A percentile compares a stretch with the other conserved stretches of the same genome.
Conservation (phyloP, 2,113 vertebrate species). For the Hippocampus zosterae region DNA sequence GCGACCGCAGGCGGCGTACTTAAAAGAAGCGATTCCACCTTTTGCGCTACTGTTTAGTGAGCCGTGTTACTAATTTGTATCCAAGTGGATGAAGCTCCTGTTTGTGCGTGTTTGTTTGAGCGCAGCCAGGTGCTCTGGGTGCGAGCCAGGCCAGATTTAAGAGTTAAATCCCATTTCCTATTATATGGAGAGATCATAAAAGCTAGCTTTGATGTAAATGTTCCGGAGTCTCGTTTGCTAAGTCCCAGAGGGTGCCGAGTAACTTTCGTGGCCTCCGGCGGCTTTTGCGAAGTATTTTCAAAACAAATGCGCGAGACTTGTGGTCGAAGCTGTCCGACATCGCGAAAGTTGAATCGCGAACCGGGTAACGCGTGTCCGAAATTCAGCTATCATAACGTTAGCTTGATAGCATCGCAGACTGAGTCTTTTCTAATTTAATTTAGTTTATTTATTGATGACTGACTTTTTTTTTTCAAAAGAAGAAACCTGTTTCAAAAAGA, state of each 20-base stretch:
- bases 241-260: slow-evolving; percentile 12
- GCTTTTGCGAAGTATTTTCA: slow-evolving; percentile 27
- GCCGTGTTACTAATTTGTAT: slow-evolving; percentile 63
- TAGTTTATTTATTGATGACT: no score
- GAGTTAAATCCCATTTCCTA: slow-evolving; percentile 64
- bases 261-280: slow-evolving; percentile 44
- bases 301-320: slow-evolving; percentile 15
- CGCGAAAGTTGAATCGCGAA: neutral
- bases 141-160: slow-evolving; percentile 53
- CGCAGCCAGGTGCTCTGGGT: slow-evolving; percentile 64
- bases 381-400: no score
- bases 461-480: no score
- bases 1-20: slow-evolving; percentile 55
- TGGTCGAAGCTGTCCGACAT: neutral
- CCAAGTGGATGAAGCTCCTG: slow-evolving; percentile 62
- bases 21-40: slow-evolving; percentile 61
- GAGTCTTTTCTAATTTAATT: no score
- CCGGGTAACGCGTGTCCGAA: no score
- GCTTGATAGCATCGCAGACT: no score
- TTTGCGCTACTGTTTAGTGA: slow-evolving; percentile 58
- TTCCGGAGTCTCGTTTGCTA: slow-evolving; percentile 46
- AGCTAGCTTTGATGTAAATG: slow-evolving; percentile 56
- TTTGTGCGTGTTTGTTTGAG: slow-evolving; percentile 68
- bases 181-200: slow-evolving; percentile 48
- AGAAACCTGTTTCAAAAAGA: no score